phyloP scores from a whole-genome alignment of 2,888 invertebrate genomes.

The Trilocha varians region DNA sequence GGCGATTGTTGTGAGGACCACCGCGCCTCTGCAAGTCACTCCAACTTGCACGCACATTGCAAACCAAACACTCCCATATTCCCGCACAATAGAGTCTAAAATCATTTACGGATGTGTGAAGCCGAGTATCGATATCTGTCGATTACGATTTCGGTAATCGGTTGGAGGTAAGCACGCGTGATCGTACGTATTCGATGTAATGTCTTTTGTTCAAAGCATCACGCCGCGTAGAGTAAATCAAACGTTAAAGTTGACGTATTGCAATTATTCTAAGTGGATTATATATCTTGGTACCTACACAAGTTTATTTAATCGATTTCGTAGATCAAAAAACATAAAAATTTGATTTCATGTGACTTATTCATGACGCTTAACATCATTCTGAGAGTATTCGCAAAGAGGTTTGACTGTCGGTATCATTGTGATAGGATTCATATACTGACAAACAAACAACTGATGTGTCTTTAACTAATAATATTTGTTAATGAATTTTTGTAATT shows the following conservation, averaged over 20 bases:
- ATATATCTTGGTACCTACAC: no score
- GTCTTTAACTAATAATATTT: no score
- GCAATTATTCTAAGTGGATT: not conserved
- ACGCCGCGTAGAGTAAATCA: constrained; percentile 2
- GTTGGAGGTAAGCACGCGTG: constrained; percentile 17
- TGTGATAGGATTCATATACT: no score
- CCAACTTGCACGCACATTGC: constrained; percentile 13
- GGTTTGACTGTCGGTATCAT: no score
- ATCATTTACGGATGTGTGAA: constrained; percentile 5
- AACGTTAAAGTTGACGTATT: not conserved
- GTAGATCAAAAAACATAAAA: no score
- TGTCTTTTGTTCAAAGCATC: constrained; percentile 1
- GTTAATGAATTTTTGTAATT: no score
- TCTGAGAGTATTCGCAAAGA: no score
- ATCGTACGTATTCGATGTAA: constrained; percentile 1
- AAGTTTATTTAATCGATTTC: no score
- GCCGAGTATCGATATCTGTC: constrained; percentile 47
- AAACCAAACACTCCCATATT: constrained; percentile 15
- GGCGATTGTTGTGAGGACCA: constrained; percentile 53
- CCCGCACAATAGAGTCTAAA: constrained; percentile 13
- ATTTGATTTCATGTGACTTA: no score
- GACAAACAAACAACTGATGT: no score
- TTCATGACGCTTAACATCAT: no score
- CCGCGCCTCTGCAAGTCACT: constrained; percentile 63
- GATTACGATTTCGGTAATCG: constrained; percentile 54